These are phyloP conservation scores for Takifugu bimaculatus DNA, from an alignment of 2,113 vertebrate genomes.

Conservation along the genomic window DNA sequence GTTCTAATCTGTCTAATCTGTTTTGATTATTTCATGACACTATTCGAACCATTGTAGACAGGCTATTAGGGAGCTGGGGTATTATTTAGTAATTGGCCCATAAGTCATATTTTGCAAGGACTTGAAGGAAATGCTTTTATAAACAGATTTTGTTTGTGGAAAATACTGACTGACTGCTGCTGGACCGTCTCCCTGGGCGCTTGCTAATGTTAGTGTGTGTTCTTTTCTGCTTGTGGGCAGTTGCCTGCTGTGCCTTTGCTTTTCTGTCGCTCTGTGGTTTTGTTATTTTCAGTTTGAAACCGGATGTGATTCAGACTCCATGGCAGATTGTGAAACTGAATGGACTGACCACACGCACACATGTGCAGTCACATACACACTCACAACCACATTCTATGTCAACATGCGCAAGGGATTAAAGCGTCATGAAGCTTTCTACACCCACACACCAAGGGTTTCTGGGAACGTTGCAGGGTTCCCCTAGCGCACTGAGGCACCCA, in stretches of 20 bases:
- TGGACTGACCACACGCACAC: constrained; percentile 51
- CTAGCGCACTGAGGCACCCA: constrained; percentile 40
- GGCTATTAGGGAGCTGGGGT: no score
- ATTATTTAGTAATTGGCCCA: no score
- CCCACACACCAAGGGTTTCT: constrained; percentile 57
- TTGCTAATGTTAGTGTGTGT: constrained; percentile 8
- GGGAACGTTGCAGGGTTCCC: constrained; percentile 58
- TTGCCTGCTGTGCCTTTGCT: constrained; percentile 60
- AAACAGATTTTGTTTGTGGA: constrained; percentile 16
- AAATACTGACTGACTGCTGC: constrained; percentile 30
- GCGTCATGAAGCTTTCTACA: constrained; percentile 9
- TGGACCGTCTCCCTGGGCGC: not conserved
- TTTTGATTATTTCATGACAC: no score
- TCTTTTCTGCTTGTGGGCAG: constrained; percentile 44
- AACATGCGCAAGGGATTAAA: constrained; percentile 8
- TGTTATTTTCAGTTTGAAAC: constrained; percentile 70
- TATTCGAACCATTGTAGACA: no score
- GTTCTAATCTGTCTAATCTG: not conserved
- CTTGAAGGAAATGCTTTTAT: not conserved
- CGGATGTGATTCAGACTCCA: constrained; percentile 73
- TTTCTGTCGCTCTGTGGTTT: constrained; percentile 71
- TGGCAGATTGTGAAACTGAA: constrained; percentile 67
- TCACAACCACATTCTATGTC: not conserved
- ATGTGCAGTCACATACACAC: not conserved
- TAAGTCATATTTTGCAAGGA: no score